Evolutionary conservation across 2,888 invertebrate genomes (phyloP), one percentile per base, ranked within the genome.

Genomic region (Acanthosepion lycidas): DNA sequence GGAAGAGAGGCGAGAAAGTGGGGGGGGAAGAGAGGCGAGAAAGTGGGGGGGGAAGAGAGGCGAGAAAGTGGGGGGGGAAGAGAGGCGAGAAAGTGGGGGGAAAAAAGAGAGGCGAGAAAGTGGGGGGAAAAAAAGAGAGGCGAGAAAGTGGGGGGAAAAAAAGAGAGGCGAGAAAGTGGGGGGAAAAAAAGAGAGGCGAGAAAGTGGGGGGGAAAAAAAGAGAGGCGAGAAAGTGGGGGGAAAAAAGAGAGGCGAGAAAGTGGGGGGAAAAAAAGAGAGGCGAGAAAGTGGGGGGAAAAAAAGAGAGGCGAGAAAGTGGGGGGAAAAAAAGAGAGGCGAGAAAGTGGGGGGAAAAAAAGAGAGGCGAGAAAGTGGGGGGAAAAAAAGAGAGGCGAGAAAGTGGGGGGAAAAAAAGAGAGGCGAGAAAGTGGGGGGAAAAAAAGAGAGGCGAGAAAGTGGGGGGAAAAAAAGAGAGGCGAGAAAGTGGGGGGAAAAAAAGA

Each of bases 301-400:
- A 12, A 28, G n/a, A 12, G 28, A 28, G n/a, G n/a, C 5, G 0
- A 3, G n/a, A n/a, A n/a, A 8, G 15, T n/a, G 3, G 12, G 1
- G n/a, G 15, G 15, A 6, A 8, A 0, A 8, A 8, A 28, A 12
- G 64, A 12, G 28, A 28, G n/a, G n/a, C 6, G 0, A 26, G 28
- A 12, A n/a, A 78, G 78, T n/a, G 8, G 78, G 1, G 12, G 9
- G n/a, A 6, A 28, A 12, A 1, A 12, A 12, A n/a, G 4, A 42
- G 42, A 42, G n/a, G n/a, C 42, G 1, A 42, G 42, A 28, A 28
- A 28, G 28, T n/a, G 4, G 28, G 1, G 8, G 28, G 42, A 2
- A 42, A 0, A 6, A 28, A 12, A 28, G 28, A 12, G 26, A 12
- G n/a, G n/a, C 5, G 1, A 28, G 12, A 28, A 28, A 9, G 42